Percentiles rank a stretch among this genome's conserved stretches.
Conservation (phyloP, 2,888 invertebrate genomes). For the Acanthosepion esculentum region DNA sequence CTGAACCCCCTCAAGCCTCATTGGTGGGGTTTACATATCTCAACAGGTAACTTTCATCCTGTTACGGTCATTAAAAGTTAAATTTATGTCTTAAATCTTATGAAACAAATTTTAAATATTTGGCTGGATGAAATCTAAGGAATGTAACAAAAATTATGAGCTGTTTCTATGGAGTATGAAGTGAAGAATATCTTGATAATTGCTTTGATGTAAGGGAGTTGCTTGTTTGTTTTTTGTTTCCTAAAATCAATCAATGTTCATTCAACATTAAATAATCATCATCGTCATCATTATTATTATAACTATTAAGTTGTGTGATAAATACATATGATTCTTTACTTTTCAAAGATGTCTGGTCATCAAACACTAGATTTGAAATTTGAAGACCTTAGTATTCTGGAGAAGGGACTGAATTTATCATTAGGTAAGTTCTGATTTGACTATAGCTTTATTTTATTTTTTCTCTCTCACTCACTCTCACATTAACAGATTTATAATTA, state of each 20-base stretch:
- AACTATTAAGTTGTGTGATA: background rate
- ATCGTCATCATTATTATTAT: background rate
- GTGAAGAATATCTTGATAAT: too few relatives aligned
- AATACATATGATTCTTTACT: background rate
- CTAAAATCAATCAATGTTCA: background rate
- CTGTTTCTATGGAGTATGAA: too few relatives aligned
- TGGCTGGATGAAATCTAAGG: too few relatives aligned
- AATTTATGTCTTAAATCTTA: too few relatives aligned
- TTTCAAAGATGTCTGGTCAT: background rate
- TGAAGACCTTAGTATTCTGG: conserved; percentile 51
- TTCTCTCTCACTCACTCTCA: background rate
- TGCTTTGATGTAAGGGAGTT: too few relatives aligned
- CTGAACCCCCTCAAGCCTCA: too few relatives aligned
- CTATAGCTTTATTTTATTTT: background rate
- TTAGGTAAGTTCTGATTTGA: conserved; percentile 40
- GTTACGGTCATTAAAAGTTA: too few relatives aligned
- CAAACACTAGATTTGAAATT: conserved; percentile 40
- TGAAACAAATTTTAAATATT: too few relatives aligned
- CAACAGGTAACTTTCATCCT: too few relatives aligned
- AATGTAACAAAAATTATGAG: too few relatives aligned
- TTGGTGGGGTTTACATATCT: too few relatives aligned
- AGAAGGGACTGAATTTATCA: conserved; percentile 49
- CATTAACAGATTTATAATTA: background rate
- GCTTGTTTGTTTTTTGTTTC: too few relatives aligned
- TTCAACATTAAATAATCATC: background rate